Percentiles rank a stretch among this genome's conserved stretches.
phyloP scores from a whole-genome alignment of 2,113 vertebrate species.

The Strix uralensis region DNA sequence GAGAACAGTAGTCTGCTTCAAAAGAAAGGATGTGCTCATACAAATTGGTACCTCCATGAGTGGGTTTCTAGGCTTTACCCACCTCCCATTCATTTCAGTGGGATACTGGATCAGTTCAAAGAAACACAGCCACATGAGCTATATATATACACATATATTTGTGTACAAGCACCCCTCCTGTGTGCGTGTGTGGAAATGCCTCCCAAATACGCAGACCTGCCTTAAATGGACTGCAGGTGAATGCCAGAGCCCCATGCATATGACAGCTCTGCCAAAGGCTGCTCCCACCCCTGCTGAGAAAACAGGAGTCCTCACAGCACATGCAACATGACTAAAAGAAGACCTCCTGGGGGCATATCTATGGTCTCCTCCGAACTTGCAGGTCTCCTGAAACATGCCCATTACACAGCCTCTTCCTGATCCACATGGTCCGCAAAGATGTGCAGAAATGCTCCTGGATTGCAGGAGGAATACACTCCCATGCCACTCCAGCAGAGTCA shows the following conservation, averaged over 20 bases:
- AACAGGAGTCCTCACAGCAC: neutral
- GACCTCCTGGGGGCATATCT: neutral
- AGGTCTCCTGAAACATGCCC: neutral
- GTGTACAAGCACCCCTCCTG: neutral
- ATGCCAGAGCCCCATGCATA: neutral
- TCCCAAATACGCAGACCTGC: neutral
- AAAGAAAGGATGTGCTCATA: neutral
- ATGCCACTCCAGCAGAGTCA: neutral
- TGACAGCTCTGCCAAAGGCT: neutral
- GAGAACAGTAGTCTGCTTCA: neutral
- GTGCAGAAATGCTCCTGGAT: neutral
- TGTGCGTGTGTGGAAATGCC: neutral
- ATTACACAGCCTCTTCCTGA: neutral
- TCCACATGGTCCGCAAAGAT: accelerated
- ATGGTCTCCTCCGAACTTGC: neutral
- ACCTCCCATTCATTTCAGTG: neutral
- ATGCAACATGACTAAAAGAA: neutral
- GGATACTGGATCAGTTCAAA: neutral
- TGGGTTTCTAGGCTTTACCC: neutral
- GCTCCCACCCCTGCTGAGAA: neutral
- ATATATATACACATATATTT: neutral
- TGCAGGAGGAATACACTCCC: neutral
- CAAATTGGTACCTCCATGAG: neutral
- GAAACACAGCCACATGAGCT: neutral
- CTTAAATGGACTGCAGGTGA: neutral